Base-by-base conservation (phyloP, 2,113 vertebrate genomes). In the Corydoras maculifer region DNA sequence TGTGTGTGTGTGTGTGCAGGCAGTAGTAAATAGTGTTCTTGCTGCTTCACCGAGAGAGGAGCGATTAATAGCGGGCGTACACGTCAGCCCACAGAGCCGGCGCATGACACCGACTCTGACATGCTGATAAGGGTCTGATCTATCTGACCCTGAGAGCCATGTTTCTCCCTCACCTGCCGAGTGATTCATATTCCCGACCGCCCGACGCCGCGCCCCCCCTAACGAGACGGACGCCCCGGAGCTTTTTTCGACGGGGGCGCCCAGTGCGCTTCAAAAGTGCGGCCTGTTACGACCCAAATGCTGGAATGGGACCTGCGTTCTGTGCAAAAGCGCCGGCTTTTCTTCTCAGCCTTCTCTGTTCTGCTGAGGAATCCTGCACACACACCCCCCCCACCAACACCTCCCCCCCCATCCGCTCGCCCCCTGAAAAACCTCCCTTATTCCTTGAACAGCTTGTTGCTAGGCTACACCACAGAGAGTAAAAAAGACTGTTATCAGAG, bases 401-500 rank as follows among this genome's bases (percentile, higher is more conserved):
- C 18, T 2, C 18, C 18, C 18, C 18, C 18, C 18, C 18, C 69
- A 3, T 29, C 5, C 59, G 9, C n/a, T 6, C 15, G 63, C 58
- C 9, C 30, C 68, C 63, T 30, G 14, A 43, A 60, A 9, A 77
- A 77, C 72, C 72, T 69, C 70, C 67, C 71, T 70, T 74, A 69
- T 69, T 74, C 73, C 71, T 76, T 62, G 68, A 79, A 73, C 77
- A 59, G 73, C 71, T 76, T 73, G 71, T 76, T 79, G 79, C 81
- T 78, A 83, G 74, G 75, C 62, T 76, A 77, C 67, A 80, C 75
- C 63, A 79, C 66, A 66, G 70, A 70, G 69, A 67, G 70, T 77
- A 68, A 74, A 74, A 75, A 74, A 76, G 75, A 76, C 76, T 78
- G 71, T 74, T 78, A 80, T 81, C 71, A 81, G 67, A 77, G 68